Percentiles rank a stretch among this genome's conserved stretches.
phyloP scores from a whole-genome alignment of 2,797 vertebrate species.

The Acrocephalus scirpaceus region DNA sequence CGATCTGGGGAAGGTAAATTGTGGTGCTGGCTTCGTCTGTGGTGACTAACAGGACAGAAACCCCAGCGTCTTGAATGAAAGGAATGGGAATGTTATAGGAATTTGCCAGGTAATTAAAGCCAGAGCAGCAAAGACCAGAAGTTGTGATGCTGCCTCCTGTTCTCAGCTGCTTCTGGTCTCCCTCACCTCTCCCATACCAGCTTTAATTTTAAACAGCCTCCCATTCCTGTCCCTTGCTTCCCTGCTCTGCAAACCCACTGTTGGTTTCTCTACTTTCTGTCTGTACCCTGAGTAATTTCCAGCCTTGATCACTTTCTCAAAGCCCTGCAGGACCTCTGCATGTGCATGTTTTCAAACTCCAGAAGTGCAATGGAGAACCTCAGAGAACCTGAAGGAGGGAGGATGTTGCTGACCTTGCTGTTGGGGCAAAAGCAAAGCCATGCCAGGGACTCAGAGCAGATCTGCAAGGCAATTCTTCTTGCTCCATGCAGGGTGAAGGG shows the following conservation, averaged over 20 bases:
- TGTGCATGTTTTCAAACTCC: background rate
- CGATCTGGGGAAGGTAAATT: background rate
- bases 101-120: constrained; percentile 23
- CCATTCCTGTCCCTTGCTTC: background rate
- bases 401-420: background rate
- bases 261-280: background rate
- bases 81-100: background rate
- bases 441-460: background rate
- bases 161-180: background rate
- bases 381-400: background rate
- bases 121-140: background rate
- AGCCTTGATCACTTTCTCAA: background rate
- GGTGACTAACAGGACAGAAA: background rate
- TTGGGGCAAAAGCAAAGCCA: background rate
- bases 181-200: background rate
- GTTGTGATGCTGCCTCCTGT: background rate
- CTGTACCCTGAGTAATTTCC: background rate
- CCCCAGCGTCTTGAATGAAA: background rate
- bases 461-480: background rate
- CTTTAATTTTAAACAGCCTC: background rate
- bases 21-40: accelerated
- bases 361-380: background rate
- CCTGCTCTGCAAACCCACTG: background rate
- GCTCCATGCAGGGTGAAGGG: background rate
- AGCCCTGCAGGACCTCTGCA: background rate